Conservation (phyloP, 1,140 invertebrate genomes). For the Drosophila busckii region DNA sequence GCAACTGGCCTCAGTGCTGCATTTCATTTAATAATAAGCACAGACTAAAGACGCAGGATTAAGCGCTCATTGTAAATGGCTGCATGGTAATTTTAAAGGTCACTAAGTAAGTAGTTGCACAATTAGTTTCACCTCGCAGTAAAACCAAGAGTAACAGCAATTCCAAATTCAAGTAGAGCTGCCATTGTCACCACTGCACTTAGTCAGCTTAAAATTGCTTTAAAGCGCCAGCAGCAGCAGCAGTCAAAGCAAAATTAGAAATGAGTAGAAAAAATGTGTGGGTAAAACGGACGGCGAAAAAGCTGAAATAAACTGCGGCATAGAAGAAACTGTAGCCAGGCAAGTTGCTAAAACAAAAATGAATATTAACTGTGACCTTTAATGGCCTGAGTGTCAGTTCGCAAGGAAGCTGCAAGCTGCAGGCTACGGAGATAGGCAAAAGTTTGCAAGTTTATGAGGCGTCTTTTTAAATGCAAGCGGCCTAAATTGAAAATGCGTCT, state of each 20-base stretch:
- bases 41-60: no score
- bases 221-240: conserved; percentile 33
- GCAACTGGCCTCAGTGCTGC: no score
- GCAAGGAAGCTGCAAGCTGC: conserved; percentile 22
- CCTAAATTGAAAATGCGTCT: conserved; percentile 34
- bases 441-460: conserved; percentile 31
- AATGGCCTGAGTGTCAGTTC: conserved; percentile 49
- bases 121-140: no score
- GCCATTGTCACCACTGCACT: conserved; percentile 50
- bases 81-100: no score
- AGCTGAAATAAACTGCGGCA: conserved; percentile 1
- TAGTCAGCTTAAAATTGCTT: conserved; percentile 66
- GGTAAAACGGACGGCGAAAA: not conserved
- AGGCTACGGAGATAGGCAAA: no score
- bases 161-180: no score
- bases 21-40: no score
- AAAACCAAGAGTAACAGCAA: no score
- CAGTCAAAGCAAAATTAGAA: conserved; percentile 36
- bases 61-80: no score
- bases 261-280: conserved; percentile 40
- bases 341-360: conserved; percentile 57
- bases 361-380: conserved; percentile 76
- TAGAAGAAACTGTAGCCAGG: conserved; percentile 34
- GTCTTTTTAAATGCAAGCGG: conserved; percentile 5
- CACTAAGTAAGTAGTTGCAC: no score